Conservation (phyloP, 37 sponge, comb jelly and placozoan species). For the Mnemiopsis leidyi region DNA sequence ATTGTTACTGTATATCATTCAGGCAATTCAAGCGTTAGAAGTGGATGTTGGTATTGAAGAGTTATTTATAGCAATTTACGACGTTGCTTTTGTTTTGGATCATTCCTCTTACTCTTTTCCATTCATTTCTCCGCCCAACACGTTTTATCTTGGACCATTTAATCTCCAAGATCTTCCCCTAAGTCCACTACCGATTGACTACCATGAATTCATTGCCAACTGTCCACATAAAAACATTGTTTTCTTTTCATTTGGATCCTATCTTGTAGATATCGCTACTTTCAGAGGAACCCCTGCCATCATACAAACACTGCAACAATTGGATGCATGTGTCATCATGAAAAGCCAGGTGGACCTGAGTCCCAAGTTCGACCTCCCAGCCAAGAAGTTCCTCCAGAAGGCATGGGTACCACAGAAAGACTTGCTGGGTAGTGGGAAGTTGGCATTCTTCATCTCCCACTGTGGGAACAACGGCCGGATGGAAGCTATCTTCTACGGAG, state of each 20-base stretch:
- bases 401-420: constrained; percentile 36
- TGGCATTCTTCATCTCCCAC: constrained; percentile 11
- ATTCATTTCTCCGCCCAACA: background rate
- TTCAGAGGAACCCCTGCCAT: background rate
- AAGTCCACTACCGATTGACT: background rate
- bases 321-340: background rate
- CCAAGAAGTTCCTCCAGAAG: background rate
- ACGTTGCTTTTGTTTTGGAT: background rate
- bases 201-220: background rate
- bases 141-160: constrained; percentile 18
- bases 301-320: background rate
- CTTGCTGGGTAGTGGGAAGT: constrained; percentile 24
- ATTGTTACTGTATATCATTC: background rate
- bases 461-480: constrained; percentile 56
- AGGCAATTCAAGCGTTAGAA: background rate
- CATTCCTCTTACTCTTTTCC: constrained; percentile 38
- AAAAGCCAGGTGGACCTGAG: background rate
- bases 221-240: background rate
- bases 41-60: background rate
- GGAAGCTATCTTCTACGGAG: background rate
- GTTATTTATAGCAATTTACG: background rate
- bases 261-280: background rate
- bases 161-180: background rate
- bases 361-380: background rate
- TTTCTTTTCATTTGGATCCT: constrained; percentile 9